Percentiles rank a stretch among this genome's conserved stretches.
Evolutionary conservation across 35 echinoderm and acorn worm genomes (phyloP).

Genomic region (Acanthaster planci): DNA sequence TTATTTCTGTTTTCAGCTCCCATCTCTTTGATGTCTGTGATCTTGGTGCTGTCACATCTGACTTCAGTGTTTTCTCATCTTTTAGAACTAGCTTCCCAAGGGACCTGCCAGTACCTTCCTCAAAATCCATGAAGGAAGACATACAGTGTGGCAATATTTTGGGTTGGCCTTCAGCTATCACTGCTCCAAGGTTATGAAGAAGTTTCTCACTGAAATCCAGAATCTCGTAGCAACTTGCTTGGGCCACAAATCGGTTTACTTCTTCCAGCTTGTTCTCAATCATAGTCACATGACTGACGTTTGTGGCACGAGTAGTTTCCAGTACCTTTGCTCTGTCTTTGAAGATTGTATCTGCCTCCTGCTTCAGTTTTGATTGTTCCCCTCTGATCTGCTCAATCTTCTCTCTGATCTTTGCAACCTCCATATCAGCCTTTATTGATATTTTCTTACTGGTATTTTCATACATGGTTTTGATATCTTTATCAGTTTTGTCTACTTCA

Average conservation of each 20-base stretch:
- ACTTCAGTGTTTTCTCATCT: background rate
- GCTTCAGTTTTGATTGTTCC: constrained; percentile 5
- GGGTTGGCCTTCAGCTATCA: background rate
- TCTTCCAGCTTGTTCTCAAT: background rate
- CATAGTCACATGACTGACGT: background rate
- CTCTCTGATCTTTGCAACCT: background rate
- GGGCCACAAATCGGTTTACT: background rate
- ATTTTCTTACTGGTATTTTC: background rate
- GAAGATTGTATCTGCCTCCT: background rate
- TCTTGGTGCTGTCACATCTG: background rate
- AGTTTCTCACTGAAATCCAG: constrained; percentile 2
- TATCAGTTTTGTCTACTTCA: background rate
- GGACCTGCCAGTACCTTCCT: constrained; percentile 1
- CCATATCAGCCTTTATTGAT: background rate
- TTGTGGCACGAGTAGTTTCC: background rate
- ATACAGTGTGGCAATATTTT: background rate
- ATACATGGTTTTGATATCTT: background rate
- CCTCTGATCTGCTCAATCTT: background rate
- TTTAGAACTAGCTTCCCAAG: background rate
- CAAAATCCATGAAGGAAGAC: constrained; percentile 1
- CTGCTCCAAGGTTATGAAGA: background rate
- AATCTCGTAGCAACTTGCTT: constrained; percentile 17
- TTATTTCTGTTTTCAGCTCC: background rate
- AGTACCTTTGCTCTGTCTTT: background rate
- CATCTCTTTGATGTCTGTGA: background rate